Conservation (phyloP, 2,113 vertebrate species). For the Poeciliopsis prolifica region DNA sequence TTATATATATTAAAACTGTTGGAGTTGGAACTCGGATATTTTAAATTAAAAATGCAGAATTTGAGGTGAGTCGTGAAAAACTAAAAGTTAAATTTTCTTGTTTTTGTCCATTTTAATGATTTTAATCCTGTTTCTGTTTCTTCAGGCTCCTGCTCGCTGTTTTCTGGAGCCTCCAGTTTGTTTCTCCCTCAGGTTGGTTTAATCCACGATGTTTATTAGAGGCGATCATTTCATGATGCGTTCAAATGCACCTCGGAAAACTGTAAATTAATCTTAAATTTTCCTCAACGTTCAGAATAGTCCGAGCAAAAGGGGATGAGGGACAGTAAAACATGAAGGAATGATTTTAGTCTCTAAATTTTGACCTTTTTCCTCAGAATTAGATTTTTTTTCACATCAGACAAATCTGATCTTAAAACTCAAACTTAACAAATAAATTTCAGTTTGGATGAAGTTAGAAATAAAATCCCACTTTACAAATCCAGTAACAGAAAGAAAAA, state of each 20-base stretch:
- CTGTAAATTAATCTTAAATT: neutral
- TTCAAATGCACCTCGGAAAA: neutral
- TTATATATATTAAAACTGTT: neutral
- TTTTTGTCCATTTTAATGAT: too few species aligned
- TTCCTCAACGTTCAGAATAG: neutral
- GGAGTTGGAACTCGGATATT: neutral
- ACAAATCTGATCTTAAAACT: too few species aligned
- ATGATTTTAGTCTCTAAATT: too few species aligned
- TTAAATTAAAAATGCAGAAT: conserved; percentile 2
- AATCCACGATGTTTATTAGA: too few species aligned
- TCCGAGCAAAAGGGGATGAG: neutral
- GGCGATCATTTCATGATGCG: neutral
- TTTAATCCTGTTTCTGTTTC: neutral
- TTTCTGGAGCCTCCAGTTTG: conserved; percentile 1
- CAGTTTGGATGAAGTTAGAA: too few species aligned
- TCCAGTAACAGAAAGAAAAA: too few species aligned
- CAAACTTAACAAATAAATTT: too few species aligned
- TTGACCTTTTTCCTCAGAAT: too few species aligned
- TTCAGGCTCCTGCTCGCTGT: conserved; percentile 22
- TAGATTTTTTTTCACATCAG: too few species aligned
- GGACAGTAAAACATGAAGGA: too few species aligned
- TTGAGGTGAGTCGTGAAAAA: conserved; percentile 45
- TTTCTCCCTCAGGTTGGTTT: conserved; percentile 45
- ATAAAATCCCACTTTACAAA: too few species aligned
- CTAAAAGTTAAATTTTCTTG: neutral